Evolutionary conservation across 2,797 vertebrate genomes (phyloP), one percentile per base, ranked within the genome.

Genomic region (Poeciliopsis presidionis): DNA sequence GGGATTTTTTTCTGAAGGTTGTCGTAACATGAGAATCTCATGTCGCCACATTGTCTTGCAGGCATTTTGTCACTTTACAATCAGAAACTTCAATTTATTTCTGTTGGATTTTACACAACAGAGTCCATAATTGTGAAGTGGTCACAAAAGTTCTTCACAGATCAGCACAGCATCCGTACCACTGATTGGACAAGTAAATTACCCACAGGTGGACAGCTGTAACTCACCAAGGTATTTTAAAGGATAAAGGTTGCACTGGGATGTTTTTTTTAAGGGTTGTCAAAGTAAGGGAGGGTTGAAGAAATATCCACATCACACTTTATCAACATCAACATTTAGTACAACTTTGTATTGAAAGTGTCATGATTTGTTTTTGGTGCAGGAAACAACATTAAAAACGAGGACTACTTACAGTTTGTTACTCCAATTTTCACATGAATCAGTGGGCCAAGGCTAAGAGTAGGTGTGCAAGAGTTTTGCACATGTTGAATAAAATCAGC

Each of bases 381-480:
- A 43, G 25, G 13, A 14, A 70, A 28, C 41, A 69, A 41, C 11
- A 13, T 14, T 70, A 0, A 45, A 16, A 70, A 13, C 14, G 6
- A 45, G 25, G 25, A 45, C 67, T 41, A 3, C 4, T 45, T 45
- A n/a, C 22, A n/a, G 1, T 70, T 69, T 70, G 12, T 70, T 65
- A 39, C 11, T 70, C 5, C 25, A 7, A 14, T 70, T 69, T 70
- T 14, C 13, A 7, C 0, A 41, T 28, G 12, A 7, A n/a, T 67
- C 9, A 41, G 9, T 41, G 36, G 39, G 20, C 22, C 25, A 67
- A 70, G 67, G 41, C 41, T 25, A 45, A n/a, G 12, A 6, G 36
- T 43, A 41, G 22, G 20, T n/a, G 70, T 57, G 53, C 14, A 74
- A 59, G 73, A 41, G n/a, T 59, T 63, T 63, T 75, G 30, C 30